Percentiles rank a stretch among this genome's conserved stretches.
Conservation (phyloP, 2,888 invertebrate genomes). For the Acanthosepion lycidas region DNA sequence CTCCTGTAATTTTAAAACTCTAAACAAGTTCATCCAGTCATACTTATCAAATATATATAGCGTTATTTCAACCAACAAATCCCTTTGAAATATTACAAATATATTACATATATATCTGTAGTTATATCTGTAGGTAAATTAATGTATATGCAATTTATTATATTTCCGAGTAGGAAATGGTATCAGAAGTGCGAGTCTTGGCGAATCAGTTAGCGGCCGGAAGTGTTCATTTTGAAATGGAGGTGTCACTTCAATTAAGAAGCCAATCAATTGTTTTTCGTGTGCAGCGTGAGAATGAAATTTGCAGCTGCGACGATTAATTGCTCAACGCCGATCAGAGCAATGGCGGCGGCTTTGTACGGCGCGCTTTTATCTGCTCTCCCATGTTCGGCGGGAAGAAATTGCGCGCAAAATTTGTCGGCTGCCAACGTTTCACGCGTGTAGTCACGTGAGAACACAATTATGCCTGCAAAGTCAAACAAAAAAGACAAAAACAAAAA, state of each 20-base stretch:
- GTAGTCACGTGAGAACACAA: background rate
- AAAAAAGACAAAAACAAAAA: too few species aligned
- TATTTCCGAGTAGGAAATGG: background rate
- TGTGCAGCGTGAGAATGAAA: background rate
- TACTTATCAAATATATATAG: too few species aligned
- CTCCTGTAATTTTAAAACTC: too few species aligned
- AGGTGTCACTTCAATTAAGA: slow-evolving; percentile 16
- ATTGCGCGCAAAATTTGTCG: slow-evolving; percentile 33
- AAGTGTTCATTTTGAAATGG: background rate
- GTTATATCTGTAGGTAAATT: too few species aligned
- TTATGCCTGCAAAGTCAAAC: background rate
- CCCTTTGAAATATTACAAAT: too few species aligned
- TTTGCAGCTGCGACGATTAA: background rate
- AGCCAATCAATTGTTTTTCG: background rate
- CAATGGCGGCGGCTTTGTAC: background rate
- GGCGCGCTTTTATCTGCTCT: background rate
- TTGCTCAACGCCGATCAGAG: background rate
- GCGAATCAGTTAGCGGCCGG: slow-evolving; percentile 16
- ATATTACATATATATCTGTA: too few species aligned
- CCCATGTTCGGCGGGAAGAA: background rate
- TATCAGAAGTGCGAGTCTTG: background rate
- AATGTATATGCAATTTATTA: background rate
- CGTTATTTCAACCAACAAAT: too few species aligned
- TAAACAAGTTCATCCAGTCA: too few species aligned
- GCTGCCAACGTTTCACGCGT: background rate